Base-by-base conservation (phyloP, 2,888 invertebrate species). In the Orthosia gracilis region DNA sequence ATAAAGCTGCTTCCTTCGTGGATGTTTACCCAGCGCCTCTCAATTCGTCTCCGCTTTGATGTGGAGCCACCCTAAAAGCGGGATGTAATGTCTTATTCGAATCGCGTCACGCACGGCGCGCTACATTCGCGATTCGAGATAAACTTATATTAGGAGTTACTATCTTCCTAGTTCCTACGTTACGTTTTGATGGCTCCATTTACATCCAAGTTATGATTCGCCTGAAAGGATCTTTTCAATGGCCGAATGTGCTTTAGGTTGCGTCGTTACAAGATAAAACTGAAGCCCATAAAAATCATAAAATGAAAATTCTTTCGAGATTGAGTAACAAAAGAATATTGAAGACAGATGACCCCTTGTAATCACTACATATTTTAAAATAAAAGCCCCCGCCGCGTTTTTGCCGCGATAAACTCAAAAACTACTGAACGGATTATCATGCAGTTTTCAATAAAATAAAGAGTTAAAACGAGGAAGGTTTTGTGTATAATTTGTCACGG, bases 101-200 rank as follows among this genome's bases (percentile, higher is more conserved):
- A 88, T 88, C 89, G 63, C 69, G 83, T 85, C 91, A 89, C 86
- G 87, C 84, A 62, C 79, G 63, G 54, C 55, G 82, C 71, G 80
- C 76, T 72, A 80, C 74, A 82, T 79, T 88, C 84, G 77, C 85
- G 80, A 87, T 83, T 78, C 83, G 67, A 87, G 87, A 90, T 90
- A 91, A 90, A 89, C 86, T 88, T 86, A 88, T 86, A 89, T 86
- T 87, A 88, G 82, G 77, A 87, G 70, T 80, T 84, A 86, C 83
- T 84, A 86, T 82, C 85, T 84, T 83, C 67, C 68, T 80, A 78
- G 85, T 84, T 83, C 67, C 68, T 80, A 78, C 85, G 73, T 86
- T 88, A 85, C 84, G 77, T 88, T 89, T 86, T 80, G 82, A 87
- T 89, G 77, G 69, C 61, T 73, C 79, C 83, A 88, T 90, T 89